Percentiles rank a stretch among this genome's conserved stretches.
Conservation (phyloP, 1,140 invertebrate species). For the Cherax quadricarinatus region DNA sequence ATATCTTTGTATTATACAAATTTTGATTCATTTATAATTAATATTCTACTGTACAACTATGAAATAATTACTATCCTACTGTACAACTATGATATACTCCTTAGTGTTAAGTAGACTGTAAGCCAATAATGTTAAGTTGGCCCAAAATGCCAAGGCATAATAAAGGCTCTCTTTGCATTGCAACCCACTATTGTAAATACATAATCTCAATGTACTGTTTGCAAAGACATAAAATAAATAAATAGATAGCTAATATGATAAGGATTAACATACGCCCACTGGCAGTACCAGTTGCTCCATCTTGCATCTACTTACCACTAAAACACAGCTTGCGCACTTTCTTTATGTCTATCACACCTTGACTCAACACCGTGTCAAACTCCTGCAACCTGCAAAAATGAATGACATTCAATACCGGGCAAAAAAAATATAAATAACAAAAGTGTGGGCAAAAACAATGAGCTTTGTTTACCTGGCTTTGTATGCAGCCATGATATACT, state of each 20-base stretch:
- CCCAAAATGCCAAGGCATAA: too few species aligned
- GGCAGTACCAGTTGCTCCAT: not conserved
- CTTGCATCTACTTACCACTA: conserved; percentile 25
- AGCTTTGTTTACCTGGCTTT: conserved; percentile 66
- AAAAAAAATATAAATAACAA: not conserved
- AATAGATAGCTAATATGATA: not conserved
- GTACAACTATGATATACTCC: too few species aligned
- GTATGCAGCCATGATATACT: conserved; percentile 58
- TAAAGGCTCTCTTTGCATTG: too few species aligned
- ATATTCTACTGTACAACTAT: too few species aligned
- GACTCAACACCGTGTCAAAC: conserved; percentile 77
- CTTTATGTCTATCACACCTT: conserved; percentile 83
- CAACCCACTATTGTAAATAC: too few species aligned
- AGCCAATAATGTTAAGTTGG: too few species aligned
- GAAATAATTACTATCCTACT: too few species aligned
- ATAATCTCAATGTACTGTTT: too few species aligned
- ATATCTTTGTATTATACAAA: too few species aligned
- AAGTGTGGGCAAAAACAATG: not conserved
- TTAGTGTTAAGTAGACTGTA: too few species aligned
- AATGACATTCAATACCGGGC: not conserved
- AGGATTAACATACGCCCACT: conserved; percentile 38
- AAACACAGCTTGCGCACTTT: conserved; percentile 84
- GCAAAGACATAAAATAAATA: too few species aligned
- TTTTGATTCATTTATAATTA: too few species aligned
- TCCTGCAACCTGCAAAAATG: conserved; percentile 66